Conservation (phyloP, 2,888 invertebrate species). For the Cantharis lateralis region DNA sequence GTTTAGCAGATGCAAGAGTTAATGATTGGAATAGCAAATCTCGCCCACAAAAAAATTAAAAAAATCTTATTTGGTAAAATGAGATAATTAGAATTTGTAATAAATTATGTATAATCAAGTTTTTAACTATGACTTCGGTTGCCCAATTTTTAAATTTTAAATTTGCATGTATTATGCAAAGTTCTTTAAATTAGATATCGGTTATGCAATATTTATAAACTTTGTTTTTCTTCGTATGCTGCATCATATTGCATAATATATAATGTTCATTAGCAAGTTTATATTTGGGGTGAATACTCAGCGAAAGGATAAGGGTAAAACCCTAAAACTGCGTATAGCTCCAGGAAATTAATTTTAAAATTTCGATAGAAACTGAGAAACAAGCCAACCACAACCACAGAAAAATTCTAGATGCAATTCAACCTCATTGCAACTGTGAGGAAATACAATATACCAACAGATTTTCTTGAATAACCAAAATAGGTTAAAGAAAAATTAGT, state of each 20-base stretch:
- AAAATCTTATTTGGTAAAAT: neutral
- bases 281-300: neutral
- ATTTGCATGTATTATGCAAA: neutral
- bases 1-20: constrained; percentile 27
- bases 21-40: neutral
- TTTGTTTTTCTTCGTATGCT: neutral
- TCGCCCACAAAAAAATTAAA: neutral
- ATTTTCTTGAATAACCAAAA: neutral
- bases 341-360: neutral
- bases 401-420: neutral
- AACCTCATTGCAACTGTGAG: neutral
- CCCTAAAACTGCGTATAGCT: neutral
- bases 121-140: neutral
- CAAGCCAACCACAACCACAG: neutral
- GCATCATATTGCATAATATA: neutral
- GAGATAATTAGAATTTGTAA: neutral
- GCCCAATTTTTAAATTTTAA: neutral
- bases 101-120: neutral
- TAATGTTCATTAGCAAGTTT: neutral
- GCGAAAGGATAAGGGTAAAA: neutral
- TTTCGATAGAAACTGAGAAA: neutral
- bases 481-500: neutral
- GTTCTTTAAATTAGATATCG: neutral
- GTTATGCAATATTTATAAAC: neutral
- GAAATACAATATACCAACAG: neutral